Percentiles rank a stretch among this genome's conserved stretches.
These are phyloP conservation scores for Galeruca laticollis DNA, from an alignment of 2,888 invertebrate genomes.

Conservation along the genomic window DNA sequence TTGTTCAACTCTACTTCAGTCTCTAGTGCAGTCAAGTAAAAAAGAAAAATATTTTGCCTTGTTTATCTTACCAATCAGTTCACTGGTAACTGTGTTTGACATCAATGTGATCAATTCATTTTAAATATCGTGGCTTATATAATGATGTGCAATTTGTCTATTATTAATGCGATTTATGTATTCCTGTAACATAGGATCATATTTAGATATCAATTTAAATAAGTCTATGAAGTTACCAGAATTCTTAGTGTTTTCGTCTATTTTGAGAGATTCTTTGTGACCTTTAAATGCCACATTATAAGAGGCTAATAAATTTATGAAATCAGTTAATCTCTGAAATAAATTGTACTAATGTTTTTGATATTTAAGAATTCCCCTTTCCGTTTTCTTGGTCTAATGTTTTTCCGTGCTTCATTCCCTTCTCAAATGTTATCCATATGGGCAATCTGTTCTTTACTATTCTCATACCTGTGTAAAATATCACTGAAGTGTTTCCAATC, in stretches of 20 bases:
- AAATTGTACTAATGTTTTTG: slow-evolving; percentile 19
- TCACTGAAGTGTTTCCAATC: too few relatives aligned
- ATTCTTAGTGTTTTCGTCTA: too few relatives aligned
- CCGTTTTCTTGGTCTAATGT: slow-evolving; percentile 24
- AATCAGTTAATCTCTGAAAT: slow-evolving; percentile 33
- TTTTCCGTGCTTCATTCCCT: too few relatives aligned
- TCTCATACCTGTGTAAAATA: too few relatives aligned
- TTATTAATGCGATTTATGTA: slow-evolving; percentile 39
- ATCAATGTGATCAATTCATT: too few relatives aligned
- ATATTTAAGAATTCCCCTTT: slow-evolving; percentile 13
- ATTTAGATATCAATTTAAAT: too few relatives aligned
- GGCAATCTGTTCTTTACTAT: too few relatives aligned
- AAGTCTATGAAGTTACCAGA: too few relatives aligned
- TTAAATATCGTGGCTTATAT: too few relatives aligned
- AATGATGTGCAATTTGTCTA: too few relatives aligned
- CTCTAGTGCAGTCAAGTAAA: slow-evolving; percentile 20
- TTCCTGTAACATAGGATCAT: slow-evolving; percentile 37
- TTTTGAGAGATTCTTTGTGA: too few relatives aligned
- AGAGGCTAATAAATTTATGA: slow-evolving; percentile 39
- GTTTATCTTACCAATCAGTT: slow-evolving; percentile 48
- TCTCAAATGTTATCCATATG: too few relatives aligned
- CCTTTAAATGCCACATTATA: slow-evolving; percentile 41
- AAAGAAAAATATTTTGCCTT: slow-evolving; percentile 32
- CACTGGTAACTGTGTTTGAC: slow-evolving; percentile 41
- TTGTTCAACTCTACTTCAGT: slow-evolving; percentile 35